Evolutionary conservation across 2,888 invertebrate genomes (phyloP).

Genomic region (Lottia scabra): DNA sequence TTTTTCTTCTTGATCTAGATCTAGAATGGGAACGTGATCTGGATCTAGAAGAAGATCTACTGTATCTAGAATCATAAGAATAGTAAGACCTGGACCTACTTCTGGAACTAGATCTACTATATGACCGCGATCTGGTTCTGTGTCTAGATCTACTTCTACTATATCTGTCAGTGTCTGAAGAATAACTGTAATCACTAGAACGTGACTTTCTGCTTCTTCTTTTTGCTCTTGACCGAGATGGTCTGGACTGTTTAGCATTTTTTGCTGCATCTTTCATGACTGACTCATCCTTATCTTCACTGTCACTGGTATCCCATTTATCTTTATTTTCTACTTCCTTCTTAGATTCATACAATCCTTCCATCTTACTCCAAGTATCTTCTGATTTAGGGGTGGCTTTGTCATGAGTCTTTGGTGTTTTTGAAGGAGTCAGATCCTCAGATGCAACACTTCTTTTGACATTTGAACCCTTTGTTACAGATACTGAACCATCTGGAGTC

Average conservation of each 20-base stretch:
- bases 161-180: constrained; percentile 29
- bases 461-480: constrained; percentile 19
- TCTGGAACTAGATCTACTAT: constrained; percentile 26
- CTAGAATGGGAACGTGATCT: constrained; percentile 44
- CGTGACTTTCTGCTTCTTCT: constrained; percentile 34
- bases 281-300: constrained; percentile 50
- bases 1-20: constrained; percentile 45
- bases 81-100: constrained; percentile 28
- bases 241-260: constrained; percentile 14
- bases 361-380: constrained; percentile 60
- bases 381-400: constrained; percentile 32
- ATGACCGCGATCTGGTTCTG: constrained; percentile 31
- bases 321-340: constrained; percentile 51
- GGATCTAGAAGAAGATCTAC: constrained; percentile 45
- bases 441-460: constrained; percentile 46
- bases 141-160: constrained; percentile 21
- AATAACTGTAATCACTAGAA: constrained; percentile 37
- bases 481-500: constrained; percentile 15
- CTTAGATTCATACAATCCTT: constrained; percentile 47
- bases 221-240: constrained; percentile 20
- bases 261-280: constrained; percentile 29
- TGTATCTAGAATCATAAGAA: constrained; percentile 41
- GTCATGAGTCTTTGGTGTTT: constrained; percentile 7
- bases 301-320: constrained; percentile 64
- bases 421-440: constrained; percentile 29